Base-by-base conservation (phyloP, 2,888 invertebrate species). In the Pocota personata region DNA sequence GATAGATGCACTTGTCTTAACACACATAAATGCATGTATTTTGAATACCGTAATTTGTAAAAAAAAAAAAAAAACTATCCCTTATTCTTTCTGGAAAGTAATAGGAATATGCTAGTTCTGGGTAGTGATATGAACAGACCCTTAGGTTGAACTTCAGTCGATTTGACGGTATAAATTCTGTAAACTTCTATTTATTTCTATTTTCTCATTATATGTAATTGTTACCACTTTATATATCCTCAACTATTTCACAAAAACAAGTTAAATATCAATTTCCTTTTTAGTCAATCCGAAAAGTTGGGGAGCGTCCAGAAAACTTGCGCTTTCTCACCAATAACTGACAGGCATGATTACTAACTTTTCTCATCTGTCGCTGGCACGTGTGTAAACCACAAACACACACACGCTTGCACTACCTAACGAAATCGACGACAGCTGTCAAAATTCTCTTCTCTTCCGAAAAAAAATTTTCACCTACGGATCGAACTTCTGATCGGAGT, bases 301-400 rank as follows among this genome's bases (percentile, higher is more conserved):
- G 43, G n/a, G 37, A 14, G 4, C 6, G 19, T 66, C 14, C 72
- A 16, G 14, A 73, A 66, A 50, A 35, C 7, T 3, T 8, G 0
- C 7, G 0, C 0, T 1, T 10, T 27, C 4, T 14, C 71, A 77
- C 58, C 78, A 83, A 66, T 27, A 43, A 27, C 8, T 83, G 83
- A 73, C 82, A 72, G 10, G 1, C 6, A 6, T 24, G 30, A 24
- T 55, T 57, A 14, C 55, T 12, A 48, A 16, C 14, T 52, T 46
- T 35, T 62, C 16, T 21, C n/a, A 19, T 30, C 55, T 40, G n/a
- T 48, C 32, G 14, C 16, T 21, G 37, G 37, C 83, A 83, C 77
- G 87, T 77, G 87, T 87, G 82, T 67, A 77, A 88, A 86, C 19
- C 60, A 35, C 35, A 77, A 19, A 10, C 64, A 67, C 55, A 16